Percentiles rank a stretch among this genome's conserved stretches.
These are phyloP conservation scores for Danaus melanippus DNA, from an alignment of 1,140 invertebrate species.

Conservation along the genomic window DNA sequence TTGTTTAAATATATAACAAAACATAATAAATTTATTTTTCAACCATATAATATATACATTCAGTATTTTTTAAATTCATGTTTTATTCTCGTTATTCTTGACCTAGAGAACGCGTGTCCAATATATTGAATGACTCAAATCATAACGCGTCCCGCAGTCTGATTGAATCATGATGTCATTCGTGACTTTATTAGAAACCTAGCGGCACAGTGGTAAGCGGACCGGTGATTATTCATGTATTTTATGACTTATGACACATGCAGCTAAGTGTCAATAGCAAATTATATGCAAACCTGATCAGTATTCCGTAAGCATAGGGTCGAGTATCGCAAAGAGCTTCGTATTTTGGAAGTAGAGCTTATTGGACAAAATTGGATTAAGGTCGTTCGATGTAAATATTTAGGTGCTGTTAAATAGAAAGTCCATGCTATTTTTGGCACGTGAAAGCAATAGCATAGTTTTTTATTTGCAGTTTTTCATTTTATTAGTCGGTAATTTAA, in stretches of 20 bases:
- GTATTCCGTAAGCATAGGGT: conserved; percentile 1
- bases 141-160: conserved; percentile 31
- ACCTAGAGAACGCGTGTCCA: conserved; percentile 13
- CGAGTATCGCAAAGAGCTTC: conserved; percentile 8
- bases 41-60: too few relatives aligned
- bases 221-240: conserved; percentile 33
- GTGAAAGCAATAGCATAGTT: conserved; percentile 1
- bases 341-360: conserved; percentile 7
- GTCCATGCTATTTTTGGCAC: conserved; percentile 15
- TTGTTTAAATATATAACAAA: too few relatives aligned
- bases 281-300: conserved; percentile 7
- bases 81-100: conserved; percentile 1
- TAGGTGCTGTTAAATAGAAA: conserved; percentile 16
- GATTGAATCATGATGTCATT: conserved; percentile 42
- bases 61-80: too few relatives aligned
- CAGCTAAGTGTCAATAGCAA: conserved; percentile 9
- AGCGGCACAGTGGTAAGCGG: conserved; percentile 25
- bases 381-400: conserved; percentile 21
- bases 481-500: too few relatives aligned
- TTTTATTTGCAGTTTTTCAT: background rate
- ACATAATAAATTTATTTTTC: too few relatives aligned
- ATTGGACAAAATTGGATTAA: conserved; percentile 17
- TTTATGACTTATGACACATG: conserved; percentile 36
- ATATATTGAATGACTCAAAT: conserved; percentile 20
- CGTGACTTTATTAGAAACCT: conserved; percentile 38